A percentile compares a stretch with the other conserved stretches of the same genome.
phyloP scores from a whole-genome alignment of 2,113 vertebrate species.

The Athene noctua region DNA sequence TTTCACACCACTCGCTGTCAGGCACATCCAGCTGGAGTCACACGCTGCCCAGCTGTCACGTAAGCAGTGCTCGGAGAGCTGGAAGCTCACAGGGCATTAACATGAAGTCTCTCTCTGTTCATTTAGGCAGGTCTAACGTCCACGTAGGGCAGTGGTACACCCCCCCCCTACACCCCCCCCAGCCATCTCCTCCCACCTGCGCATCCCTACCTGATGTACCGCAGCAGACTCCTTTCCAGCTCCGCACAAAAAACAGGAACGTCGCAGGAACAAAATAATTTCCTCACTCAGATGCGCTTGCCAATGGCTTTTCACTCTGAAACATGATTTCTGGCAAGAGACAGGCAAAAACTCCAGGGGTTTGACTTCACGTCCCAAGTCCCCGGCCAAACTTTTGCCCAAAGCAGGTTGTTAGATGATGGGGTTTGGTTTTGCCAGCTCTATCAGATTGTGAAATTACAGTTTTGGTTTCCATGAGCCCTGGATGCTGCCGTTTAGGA shows the following conservation, averaged over 20 bases:
- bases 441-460: neutral
- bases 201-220: neutral
- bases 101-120: neutral
- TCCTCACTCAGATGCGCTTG: rapidly evolving
- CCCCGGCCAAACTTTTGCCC: neutral
- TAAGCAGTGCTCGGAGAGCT: neutral
- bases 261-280: neutral
- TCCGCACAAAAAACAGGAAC: neutral
- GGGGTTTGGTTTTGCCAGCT: neutral
- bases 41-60: rapidly evolving
- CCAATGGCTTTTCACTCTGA: neutral
- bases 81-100: rapidly evolving
- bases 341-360: neutral
- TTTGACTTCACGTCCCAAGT: rapidly evolving
- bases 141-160: neutral
- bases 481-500: neutral
- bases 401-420: neutral
- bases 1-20: neutral
- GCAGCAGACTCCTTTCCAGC: neutral
- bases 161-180: rapidly evolving
- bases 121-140: neutral
- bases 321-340: neutral
- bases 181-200: neutral
- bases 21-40: neutral
- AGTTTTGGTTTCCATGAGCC: neutral